These are phyloP conservation scores for Macaca nemestrina DNA, from an alignment of 2,113 vertebrate genomes.

Conservation along the genomic window DNA sequence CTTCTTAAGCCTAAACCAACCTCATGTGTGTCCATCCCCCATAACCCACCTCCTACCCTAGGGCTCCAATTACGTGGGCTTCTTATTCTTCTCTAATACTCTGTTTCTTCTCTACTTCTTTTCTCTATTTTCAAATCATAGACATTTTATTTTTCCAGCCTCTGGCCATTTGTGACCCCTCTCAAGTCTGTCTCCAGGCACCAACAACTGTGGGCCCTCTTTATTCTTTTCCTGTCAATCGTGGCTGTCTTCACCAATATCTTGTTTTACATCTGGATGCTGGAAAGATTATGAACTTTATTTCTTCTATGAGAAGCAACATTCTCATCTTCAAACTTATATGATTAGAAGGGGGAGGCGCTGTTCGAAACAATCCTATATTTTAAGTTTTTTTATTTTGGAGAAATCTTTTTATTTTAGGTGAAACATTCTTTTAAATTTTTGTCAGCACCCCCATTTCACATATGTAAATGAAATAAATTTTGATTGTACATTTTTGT, in stretches of 20 bases:
- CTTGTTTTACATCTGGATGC: background rate
- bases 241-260: background rate
- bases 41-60: background rate
- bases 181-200: background rate
- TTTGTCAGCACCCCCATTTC: background rate
- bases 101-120: background rate
- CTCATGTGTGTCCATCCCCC: background rate
- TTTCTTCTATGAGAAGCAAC: background rate
- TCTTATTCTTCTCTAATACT: background rate
- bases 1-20: background rate
- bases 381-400: conserved; percentile 32
- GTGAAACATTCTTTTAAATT: background rate
- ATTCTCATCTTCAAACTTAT: background rate
- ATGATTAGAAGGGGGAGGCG: background rate
- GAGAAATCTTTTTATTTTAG: background rate
- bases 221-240: background rate
- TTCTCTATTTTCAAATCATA: background rate
- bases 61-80: background rate
- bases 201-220: background rate
- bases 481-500: conserved; percentile 35
- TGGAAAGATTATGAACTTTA: background rate
- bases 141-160: conserved; percentile 1
- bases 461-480: conserved; percentile 26
- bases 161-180: background rate
- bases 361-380: background rate